phyloP scores from a whole-genome alignment of 2,888 invertebrate species.

The Nephrotoma guestfalica region DNA sequence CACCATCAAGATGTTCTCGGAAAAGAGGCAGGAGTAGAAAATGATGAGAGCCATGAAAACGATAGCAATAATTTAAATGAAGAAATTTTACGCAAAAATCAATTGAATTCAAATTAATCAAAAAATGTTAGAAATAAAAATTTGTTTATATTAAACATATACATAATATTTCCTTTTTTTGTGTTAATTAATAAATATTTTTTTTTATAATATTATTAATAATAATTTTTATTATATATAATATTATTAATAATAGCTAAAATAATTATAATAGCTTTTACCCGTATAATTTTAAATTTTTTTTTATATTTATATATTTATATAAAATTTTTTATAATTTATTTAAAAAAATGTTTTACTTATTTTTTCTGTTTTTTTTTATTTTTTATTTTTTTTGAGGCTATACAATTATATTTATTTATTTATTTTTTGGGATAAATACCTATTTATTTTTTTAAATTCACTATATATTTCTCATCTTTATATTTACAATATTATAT shows the following conservation, averaged over 20 bases:
- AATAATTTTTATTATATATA: neutral
- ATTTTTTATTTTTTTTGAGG: neutral
- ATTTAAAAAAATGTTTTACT: neutral
- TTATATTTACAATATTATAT: neutral
- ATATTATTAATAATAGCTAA: neutral
- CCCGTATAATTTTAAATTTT: conserved; percentile 5
- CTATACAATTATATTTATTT: conserved; percentile 5
- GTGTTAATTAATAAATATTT: neutral
- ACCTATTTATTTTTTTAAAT: neutral
- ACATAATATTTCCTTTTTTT: neutral
- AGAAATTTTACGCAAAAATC: neutral
- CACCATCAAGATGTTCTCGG: neutral
- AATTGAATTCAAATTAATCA: neutral
- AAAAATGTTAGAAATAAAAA: neutral
- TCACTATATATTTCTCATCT: neutral
- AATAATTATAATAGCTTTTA: conserved; percentile 5
- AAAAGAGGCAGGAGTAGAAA: neutral
- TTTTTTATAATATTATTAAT: neutral
- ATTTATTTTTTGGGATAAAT: neutral
- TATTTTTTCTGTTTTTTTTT: neutral
- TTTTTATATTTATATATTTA: neutral
- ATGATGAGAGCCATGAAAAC: conserved; percentile 11
- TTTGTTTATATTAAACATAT: conserved; percentile 5
- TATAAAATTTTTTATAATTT: neutral
- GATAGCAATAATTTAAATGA: conserved; percentile 13